Percentiles rank a stretch among this genome's conserved stretches.
Evolutionary conservation across 2,888 invertebrate genomes (phyloP).

Genomic region (Nemurella pictetii): DNA sequence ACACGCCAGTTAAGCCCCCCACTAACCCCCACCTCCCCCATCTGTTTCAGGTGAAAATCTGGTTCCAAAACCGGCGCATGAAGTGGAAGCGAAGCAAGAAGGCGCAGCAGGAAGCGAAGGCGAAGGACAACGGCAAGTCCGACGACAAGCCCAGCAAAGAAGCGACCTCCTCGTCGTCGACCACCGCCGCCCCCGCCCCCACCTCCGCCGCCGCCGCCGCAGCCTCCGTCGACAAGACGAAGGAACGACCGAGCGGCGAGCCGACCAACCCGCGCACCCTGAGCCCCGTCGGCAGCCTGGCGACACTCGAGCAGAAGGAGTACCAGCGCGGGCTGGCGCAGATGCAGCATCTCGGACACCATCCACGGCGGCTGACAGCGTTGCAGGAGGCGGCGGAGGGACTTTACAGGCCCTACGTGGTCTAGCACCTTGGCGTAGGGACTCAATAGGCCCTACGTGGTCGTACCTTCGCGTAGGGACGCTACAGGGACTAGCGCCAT

Average conservation of each 20-base stretch:
- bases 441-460: too few species aligned
- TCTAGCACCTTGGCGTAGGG: too few species aligned
- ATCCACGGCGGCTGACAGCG: constrained; percentile 35
- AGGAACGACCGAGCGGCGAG: constrained; percentile 18
- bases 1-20: too few species aligned
- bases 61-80: constrained; percentile 99
- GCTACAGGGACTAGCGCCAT: too few species aligned
- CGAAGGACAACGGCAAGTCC: constrained; percentile 47
- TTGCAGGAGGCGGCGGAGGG: constrained; percentile 49
- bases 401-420: constrained; percentile 56
- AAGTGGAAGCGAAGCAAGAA: constrained; percentile 99
- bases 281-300: not conserved
- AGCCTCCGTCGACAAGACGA: not conserved
- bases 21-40: not conserved
- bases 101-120: constrained; percentile 79
- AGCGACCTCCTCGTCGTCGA: not conserved
- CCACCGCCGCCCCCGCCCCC: not conserved
- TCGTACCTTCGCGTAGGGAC: too few species aligned
- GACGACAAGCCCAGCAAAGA: constrained; percentile 40
- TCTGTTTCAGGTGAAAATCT: constrained; percentile 85
- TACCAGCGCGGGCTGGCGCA: not conserved
- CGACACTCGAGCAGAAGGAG: constrained; percentile 12
- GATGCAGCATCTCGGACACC: constrained; percentile 30
- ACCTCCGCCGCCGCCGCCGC: constrained; percentile 1
- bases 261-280: not conserved